Evolutionary conservation across 2,888 invertebrate species (phyloP), one percentile per base, ranked within the genome.

Genomic region (Drosophila bunnanda): DNA sequence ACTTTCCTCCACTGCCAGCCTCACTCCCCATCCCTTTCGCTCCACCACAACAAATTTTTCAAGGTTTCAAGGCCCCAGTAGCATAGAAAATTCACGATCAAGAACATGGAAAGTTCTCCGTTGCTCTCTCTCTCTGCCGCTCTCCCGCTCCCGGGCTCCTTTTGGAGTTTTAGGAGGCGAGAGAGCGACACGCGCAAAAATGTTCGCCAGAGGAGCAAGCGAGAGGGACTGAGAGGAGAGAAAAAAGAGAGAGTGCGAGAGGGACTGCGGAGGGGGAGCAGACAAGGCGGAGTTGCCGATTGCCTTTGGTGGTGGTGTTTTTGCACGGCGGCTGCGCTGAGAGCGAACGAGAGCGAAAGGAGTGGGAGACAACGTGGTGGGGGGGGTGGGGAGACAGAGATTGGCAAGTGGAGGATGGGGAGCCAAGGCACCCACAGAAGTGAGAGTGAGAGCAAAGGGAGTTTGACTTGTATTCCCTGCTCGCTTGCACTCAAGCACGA

Each of bases 1-100:
- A 44, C 25, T 52, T 41, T 8, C 38, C 34, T 10, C 46, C 12
- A 32, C 56, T 46, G 44, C 56, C 65, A 50, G 50, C 44, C 59
- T 25, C 41, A 53, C 53, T 28, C n/a, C 56, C 15, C 58, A 32
- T 41, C 48, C 55, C 32, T 22, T 38, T 52, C 10, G 55, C 44
- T 36, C 39, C 61, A 36, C 62, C 54, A 66, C 68, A 77, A 76
- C 75, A 79, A 79, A 77, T 79, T 78, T 85, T 85, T 76, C 75
- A 86, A 90, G 87, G 81, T 89, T 90, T 87, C 90, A 90, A 90
- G 91, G 90, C 64, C 91, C 90, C 90, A 90, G 90, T 90, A 90
- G 91, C 90, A 91, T 91, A 90, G 91, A 91, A 85, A 90, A 91
- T 90, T 90, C 90, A 90, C 89, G 90, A 91, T 91, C 91, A 91